A percentile compares a stretch with the other conserved stretches of the same genome.
phyloP scores from a whole-genome alignment of 2,888 invertebrate genomes.

The Eristalinus sepulchralis region DNA sequence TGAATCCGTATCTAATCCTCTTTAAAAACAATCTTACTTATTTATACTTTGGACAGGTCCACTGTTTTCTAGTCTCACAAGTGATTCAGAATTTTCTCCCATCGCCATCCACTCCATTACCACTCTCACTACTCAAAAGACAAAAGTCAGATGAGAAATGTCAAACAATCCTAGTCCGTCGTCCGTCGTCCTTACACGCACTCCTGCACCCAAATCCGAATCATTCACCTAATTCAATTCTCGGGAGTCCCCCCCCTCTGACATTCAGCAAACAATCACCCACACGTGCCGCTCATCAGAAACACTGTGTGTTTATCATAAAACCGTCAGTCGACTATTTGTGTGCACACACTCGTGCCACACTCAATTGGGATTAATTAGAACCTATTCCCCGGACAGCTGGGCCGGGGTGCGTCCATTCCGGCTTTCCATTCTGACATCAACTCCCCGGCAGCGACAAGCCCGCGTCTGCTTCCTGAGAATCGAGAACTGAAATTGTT shows the following conservation, averaged over 20 bases:
- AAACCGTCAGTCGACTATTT: slow-evolving; percentile 4
- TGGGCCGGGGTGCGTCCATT: slow-evolving; percentile 13
- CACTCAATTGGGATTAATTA: slow-evolving; percentile 61
- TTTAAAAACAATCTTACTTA: too few species aligned
- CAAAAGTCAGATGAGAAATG: too few species aligned
- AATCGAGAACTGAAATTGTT: slow-evolving; percentile 14
- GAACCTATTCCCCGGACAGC: slow-evolving; percentile 31
- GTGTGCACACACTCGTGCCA: slow-evolving; percentile 28
- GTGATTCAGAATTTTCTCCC: too few species aligned
- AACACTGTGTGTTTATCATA: slow-evolving; percentile 25
- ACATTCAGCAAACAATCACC: not conserved
- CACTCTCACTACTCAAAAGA: too few species aligned
- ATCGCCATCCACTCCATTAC: too few species aligned
- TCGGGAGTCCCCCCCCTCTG: not conserved
- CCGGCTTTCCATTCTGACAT: slow-evolving; percentile 15
- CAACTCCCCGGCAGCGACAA: slow-evolving; percentile 1
- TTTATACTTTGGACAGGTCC: too few species aligned
- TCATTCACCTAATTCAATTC: not conserved
- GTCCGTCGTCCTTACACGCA: too few species aligned
- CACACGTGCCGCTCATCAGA: slow-evolving; percentile 1
- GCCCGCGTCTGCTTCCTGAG: not conserved
- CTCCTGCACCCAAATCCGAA: not conserved
- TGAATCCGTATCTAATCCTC: too few species aligned
- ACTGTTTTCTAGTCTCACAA: too few species aligned
- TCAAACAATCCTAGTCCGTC: too few species aligned